Conservation (phyloP, 2,113 vertebrate species). For the Hippocampus abdominalis region DNA sequence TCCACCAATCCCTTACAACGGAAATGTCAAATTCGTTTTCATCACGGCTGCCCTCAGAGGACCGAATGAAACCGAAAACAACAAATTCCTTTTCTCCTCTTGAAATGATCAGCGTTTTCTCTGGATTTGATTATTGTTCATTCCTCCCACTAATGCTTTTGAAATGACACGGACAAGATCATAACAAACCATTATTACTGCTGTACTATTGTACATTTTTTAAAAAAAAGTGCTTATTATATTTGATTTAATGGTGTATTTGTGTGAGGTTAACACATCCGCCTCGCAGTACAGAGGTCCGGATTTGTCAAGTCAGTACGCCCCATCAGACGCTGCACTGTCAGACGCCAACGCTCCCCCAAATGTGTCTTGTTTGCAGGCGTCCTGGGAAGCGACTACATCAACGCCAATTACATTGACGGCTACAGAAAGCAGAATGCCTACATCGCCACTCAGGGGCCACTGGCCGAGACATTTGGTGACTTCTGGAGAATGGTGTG, state of each 20-base stretch:
- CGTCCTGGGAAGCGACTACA: slow-evolving; percentile 92
- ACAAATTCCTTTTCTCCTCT: background rate
- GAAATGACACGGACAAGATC: slow-evolving; percentile 20
- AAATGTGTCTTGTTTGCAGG: slow-evolving; percentile 66
- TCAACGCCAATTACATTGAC: slow-evolving; percentile 97
- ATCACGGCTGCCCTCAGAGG: background rate
- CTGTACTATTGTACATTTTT: slow-evolving; percentile 23
- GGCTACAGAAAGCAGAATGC: slow-evolving; percentile 97
- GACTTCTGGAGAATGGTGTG: slow-evolving; percentile 99
- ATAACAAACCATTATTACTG: slow-evolving; percentile 3
- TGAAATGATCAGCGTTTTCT: background rate
- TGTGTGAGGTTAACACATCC: slow-evolving; percentile 2
- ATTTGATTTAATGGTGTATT: too few relatives aligned
- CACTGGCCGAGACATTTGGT: slow-evolving; percentile 90
- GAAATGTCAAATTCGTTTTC: slow-evolving; percentile 1
- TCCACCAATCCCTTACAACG: slow-evolving; percentile 20
- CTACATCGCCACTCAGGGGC: slow-evolving; percentile 95
- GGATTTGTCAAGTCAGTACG: background rate
- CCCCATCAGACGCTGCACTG: background rate
- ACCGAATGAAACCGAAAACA: background rate
- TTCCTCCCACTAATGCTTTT: background rate
- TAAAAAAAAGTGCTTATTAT: slow-evolving; percentile 14
- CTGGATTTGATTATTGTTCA: background rate
- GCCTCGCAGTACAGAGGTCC: slow-evolving; percentile 38
- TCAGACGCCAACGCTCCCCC: slow-evolving; percentile 12